phyloP scores from a whole-genome alignment of 2,797 vertebrate genomes.

The Molossus molossus region DNA sequence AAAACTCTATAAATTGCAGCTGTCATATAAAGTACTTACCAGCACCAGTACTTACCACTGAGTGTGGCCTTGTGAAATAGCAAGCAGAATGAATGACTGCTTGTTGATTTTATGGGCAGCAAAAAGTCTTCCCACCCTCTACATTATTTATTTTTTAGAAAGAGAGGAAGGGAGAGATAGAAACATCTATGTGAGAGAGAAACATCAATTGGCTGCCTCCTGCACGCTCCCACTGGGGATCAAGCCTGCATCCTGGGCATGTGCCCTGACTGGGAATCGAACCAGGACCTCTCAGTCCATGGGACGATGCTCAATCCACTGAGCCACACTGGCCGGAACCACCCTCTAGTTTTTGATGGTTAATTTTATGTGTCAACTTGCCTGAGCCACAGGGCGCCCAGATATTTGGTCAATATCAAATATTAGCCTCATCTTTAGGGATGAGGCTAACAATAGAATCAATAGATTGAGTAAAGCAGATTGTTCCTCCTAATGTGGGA shows the following conservation, averaged over 20 bases:
- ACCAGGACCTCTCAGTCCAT: not conserved
- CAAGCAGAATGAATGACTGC: not conserved
- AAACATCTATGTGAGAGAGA: not conserved
- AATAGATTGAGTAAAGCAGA: not conserved
- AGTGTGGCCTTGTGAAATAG: not conserved
- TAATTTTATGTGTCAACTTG: conserved; percentile 34
- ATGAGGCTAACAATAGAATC: conserved; percentile 14
- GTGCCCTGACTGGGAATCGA: not conserved
- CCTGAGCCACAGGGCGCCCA: not conserved
- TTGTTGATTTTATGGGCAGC: not conserved
- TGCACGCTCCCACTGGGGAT: not conserved
- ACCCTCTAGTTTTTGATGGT: not conserved
- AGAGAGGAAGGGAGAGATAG: not conserved
- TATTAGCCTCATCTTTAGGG: too few species aligned
- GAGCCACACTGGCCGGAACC: not conserved
- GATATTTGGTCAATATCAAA: not conserved
- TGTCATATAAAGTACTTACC: not conserved
- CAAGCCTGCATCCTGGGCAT: not conserved
- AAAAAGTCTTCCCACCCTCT: not conserved
- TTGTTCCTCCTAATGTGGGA: not conserved
- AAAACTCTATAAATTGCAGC: not conserved
- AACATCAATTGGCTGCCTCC: not conserved
- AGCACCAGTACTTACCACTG: not conserved
- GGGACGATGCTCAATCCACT: not conserved
- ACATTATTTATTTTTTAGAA: not conserved